Evolutionary conservation across 1,140 invertebrate species (phyloP), one percentile per base, ranked within the genome.

Genomic region (Caenorhabditis latens): DNA sequence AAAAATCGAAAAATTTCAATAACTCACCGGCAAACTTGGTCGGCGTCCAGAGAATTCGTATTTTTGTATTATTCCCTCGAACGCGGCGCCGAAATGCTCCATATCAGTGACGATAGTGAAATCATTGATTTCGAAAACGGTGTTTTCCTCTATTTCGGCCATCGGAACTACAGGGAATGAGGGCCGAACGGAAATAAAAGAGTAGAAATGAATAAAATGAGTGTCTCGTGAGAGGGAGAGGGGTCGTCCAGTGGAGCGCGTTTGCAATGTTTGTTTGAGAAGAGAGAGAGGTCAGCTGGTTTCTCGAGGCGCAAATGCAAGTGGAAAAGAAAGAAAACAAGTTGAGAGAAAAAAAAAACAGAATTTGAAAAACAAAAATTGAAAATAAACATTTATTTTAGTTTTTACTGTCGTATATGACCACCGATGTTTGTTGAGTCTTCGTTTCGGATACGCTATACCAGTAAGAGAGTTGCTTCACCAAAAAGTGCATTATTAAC

Each of bases 91-190:
- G 24, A 79, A 79, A 50, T 79, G 71, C 71, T 79, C 71, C 71
- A 79, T 79, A 48, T 79, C 71, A 13, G 71, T 79, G 71, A 79
- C 71, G 42, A 79, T 79, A 0, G 71, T 79, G 46, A 79, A 79
- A 21, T 79, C 71, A 50, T 79, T 79, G 19, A 79, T 79, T 46
- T 79, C 71, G 46, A 79, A 79, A 53, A 79, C 71, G 0, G 71
- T 79, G 21, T 79, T 79, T 79, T 79, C 71, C 46, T 79, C 71
- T 19, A 79, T 50, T 79, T 79, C 46, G n/a, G 71, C 46, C 21
- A 79, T 53, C 53, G 16, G 7, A 50, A 50, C 19, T 5, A 50
- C n/a, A 21, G 46, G 46, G 50, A 79, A 79, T 79, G 46, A 79
- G 24, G 19, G 7, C 7, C 6, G 2, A 6, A n/a, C 19, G n/a